These are phyloP conservation scores for Nephrotoma flavescens DNA, from an alignment of 2,888 invertebrate species.

Conservation along the genomic window DNA sequence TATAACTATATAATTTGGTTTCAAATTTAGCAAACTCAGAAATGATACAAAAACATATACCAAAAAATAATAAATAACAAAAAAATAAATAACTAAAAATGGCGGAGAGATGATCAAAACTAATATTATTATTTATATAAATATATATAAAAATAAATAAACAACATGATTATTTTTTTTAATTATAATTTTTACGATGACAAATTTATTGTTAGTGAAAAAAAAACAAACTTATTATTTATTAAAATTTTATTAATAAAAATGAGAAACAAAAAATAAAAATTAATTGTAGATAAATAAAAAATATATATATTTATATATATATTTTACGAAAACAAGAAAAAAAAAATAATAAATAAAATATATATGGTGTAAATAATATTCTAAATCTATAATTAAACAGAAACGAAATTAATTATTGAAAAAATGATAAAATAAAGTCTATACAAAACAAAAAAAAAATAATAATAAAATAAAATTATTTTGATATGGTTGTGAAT, in stretches of 20 bases:
- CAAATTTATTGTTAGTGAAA: background rate
- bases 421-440: background rate
- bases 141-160: background rate
- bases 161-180: background rate
- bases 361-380: background rate
- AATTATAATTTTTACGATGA: background rate
- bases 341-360: background rate
- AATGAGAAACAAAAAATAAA: background rate
- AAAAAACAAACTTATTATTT: background rate
- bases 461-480: background rate
- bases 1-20: background rate
- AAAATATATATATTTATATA: background rate
- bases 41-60: background rate
- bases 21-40: background rate
- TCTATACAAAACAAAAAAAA: background rate
- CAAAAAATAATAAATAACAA: background rate
- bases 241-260: background rate
- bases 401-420: background rate
- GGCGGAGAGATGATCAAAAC: constrained; percentile 3
- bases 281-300: background rate
- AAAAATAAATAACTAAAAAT: background rate
- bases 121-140: background rate
- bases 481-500: constrained; percentile 6
- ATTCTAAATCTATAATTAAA: background rate
- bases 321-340: background rate